Percentiles rank a stretch among this genome's conserved stretches.
These are phyloP conservation scores for Rhadinocentrus ornatus DNA, from an alignment of 2,797 vertebrate genomes.

Conservation along the genomic window DNA sequence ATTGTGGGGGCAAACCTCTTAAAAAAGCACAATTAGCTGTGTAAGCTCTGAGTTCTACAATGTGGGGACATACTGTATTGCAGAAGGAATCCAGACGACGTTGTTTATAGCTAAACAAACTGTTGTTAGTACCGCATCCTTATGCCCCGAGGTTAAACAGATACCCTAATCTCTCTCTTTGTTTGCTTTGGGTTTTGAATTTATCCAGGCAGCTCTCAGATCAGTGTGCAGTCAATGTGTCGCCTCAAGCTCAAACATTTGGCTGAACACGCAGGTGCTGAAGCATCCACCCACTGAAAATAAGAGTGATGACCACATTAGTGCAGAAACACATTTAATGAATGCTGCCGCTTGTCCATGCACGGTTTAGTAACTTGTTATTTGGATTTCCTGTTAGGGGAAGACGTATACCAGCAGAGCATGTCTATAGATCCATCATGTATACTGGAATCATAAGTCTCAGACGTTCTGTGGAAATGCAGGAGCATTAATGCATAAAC, in stretches of 20 bases:
- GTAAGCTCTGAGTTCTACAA: conserved; percentile 23
- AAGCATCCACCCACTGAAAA: conserved; percentile 24
- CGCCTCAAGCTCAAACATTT: conserved; percentile 10
- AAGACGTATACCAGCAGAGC: conserved; percentile 31
- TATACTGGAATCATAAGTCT: conserved; percentile 16
- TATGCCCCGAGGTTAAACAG: conserved; percentile 57
- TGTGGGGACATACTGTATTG: conserved; percentile 14
- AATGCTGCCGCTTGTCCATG: conserved; percentile 23
- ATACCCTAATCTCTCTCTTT: conserved; percentile 61
- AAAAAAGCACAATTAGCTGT: conserved; percentile 40
- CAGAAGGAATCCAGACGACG: conserved; percentile 33
- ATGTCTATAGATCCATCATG: conserved; percentile 34
- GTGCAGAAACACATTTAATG: conserved; percentile 31
- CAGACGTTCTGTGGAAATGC: conserved; percentile 34
- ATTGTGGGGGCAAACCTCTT: neutral
- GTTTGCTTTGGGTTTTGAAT: conserved; percentile 54
- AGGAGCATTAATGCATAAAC: conserved; percentile 28
- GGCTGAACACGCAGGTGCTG: conserved; percentile 2
- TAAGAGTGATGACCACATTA: conserved; percentile 22
- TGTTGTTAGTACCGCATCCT: conserved; percentile 45
- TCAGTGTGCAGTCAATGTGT: conserved; percentile 3
- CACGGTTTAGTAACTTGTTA: conserved; percentile 30
- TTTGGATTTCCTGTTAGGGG: conserved; percentile 38
- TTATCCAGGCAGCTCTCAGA: conserved; percentile 22
- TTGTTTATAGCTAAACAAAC: conserved; percentile 63